Base-by-base conservation (phyloP, 2,888 invertebrate species). In the Spodoptera littoralis region DNA sequence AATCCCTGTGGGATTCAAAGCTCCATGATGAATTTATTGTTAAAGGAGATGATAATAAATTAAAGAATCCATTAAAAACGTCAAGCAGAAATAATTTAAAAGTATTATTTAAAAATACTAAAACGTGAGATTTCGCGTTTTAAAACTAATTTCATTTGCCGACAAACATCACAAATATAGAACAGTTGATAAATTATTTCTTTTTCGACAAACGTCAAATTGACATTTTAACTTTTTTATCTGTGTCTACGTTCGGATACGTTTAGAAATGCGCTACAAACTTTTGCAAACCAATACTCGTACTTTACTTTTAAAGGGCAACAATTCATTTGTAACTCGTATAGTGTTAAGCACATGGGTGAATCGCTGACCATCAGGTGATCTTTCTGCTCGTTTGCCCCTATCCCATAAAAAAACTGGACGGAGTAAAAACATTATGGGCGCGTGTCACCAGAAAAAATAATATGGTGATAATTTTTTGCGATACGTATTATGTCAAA, bases 401-500 rank as follows among this genome's bases (percentile, higher is more conserved):
- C 9, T 36, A 36, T 36, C 36, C 0, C 36, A 36, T 30, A 36
- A 36, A 36, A 36, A 36, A 8, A 36, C 6, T 36, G 2, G 36
- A 8, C 36, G 36, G 24, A 60, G 65, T 50, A n/a, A 52, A 45
- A 51, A 22, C 6, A 46, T 52, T 24, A 30, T 36, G 48, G 41
- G 68, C 64, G 54, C 62, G 65, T 72, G 79, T 67, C 58, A 9
- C 8, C 24, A 27, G 58, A 81, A 79, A 80, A 82, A 80, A 57
- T 9, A 48, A 50, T 42, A 46, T 47, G 62, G 47, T 11, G 18
- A 44, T 65, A 42, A 45, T 70, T 82, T 85, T 85, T 84, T 76
- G 64, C 61, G 63, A 70, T 66, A 8, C 5, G 56, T 66, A 66
- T 76, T 71, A 75, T 72, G 75, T 82, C 80, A 81, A 81, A 76